Conservation (phyloP, 2,113 vertebrate species). For the Tyrannus savana region DNA sequence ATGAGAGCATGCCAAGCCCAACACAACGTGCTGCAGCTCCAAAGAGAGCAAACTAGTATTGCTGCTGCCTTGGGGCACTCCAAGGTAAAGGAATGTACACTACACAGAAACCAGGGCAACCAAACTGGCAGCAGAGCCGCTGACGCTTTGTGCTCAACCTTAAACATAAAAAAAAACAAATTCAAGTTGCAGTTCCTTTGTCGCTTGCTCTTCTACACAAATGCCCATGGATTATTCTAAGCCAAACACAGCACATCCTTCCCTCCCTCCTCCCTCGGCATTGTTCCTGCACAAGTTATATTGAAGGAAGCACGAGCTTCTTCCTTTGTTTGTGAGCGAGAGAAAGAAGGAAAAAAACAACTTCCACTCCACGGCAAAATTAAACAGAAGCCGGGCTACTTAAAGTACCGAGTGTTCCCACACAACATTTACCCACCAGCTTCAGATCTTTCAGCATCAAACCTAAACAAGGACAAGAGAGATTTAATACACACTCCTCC, state of each 20-base stretch:
- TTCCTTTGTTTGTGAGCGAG: conserved; percentile 78
- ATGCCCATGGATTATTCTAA: background rate
- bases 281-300: conserved; percentile 52
- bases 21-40: background rate
- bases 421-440: conserved; percentile 74
- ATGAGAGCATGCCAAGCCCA: background rate
- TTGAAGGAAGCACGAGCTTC: conserved; percentile 56
- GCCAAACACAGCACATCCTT: background rate
- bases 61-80: conserved; percentile 7
- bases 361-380: conserved; percentile 62
- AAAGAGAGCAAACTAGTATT: background rate
- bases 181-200: background rate
- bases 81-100: background rate
- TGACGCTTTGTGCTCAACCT: background rate
- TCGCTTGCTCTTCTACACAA: background rate
- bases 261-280: conserved; percentile 22
- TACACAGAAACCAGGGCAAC: conserved; percentile 39
- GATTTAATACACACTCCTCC: conserved; percentile 44
- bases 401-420: conserved; percentile 69
- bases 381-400: conserved; percentile 63
- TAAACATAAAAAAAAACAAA: background rate
- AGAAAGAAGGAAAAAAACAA: conserved; percentile 50
- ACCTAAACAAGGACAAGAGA: conserved; percentile 40
- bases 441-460: conserved; percentile 58
- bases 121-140: background rate